Base-by-base conservation (phyloP, 2,888 invertebrate genomes). In the Pemphredon lugubris region DNA sequence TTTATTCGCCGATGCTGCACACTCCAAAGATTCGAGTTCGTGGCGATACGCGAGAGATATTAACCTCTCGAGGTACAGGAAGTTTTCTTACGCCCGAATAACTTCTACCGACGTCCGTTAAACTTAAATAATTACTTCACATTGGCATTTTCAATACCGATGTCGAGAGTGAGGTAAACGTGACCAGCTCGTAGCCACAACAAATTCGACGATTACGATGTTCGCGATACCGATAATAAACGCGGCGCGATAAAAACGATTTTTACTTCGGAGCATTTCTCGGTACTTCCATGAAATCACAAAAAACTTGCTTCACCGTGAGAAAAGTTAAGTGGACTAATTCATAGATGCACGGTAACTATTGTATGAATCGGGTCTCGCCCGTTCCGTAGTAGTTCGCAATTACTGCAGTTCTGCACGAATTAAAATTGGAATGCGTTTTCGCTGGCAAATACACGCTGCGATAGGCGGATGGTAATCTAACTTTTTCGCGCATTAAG, bases 51-150 rank as follows among this genome's bases (percentile, higher is more conserved):
- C 61, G 66, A 20, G 47, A 60, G 67, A 74, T 77, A 79, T 79
- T 72, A 79, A 79, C 74, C 71, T 79, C 70, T 74, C 66, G 64
- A 45, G 61, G 44, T 42, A 42, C 66, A 64, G 14, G 47, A 68
- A 77, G 67, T 79, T 68, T 77, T 79, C 79, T 61, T 55, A 40
- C 59, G 45, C 69, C 53, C 54, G 57, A 59, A 51, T 34, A 63
- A 68, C 53, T 64, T 57, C 40, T 34, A 26, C 32, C 18, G 68
- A 68, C 65, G 59, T 66, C 59, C 65, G 70, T 75, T 75, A 58
- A 77, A 74, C 64, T 77, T 68, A 68, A 64, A 65, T 77, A 77
- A 77, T 77, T 71, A 74, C 78, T 59, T 68, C 39, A 50, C 44
- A 42, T 44, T 37, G 32, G 59, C 61, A 69, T 75, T 69, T 69